Percentiles rank a stretch among this genome's conserved stretches.
These are phyloP conservation scores for Theretra japonica DNA, from an alignment of 2,888 invertebrate species.

Conservation along the genomic window DNA sequence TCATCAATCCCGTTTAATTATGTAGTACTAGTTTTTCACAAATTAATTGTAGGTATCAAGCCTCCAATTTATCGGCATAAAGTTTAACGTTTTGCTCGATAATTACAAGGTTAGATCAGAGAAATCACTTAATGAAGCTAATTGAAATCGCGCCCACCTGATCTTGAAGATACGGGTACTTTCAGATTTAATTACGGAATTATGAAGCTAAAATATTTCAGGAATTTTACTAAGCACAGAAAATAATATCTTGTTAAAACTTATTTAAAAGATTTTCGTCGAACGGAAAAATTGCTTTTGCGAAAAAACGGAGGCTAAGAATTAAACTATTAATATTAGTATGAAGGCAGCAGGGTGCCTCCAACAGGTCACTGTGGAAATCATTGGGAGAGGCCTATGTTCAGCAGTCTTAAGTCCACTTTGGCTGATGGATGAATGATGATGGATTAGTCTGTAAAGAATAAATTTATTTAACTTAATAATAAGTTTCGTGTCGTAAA, in stretches of 20 bases:
- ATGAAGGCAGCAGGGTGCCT: too few species aligned
- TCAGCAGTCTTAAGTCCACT: too few species aligned
- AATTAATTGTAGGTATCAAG: background rate
- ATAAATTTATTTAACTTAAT: too few species aligned
- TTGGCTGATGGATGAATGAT: too few species aligned
- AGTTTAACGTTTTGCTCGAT: background rate
- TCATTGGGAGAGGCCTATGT: too few species aligned
- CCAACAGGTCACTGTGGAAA: too few species aligned
- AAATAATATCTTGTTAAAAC: background rate
- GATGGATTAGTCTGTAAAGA: too few species aligned
- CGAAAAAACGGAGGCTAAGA: background rate
- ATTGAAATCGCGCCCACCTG: slow-evolving; percentile 26
- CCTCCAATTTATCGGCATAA: background rate
- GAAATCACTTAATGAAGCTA: slow-evolving; percentile 20
- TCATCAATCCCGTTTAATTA: background rate
- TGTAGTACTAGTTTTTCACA: background rate
- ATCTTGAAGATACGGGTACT: slow-evolving; percentile 7
- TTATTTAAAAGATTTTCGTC: background rate
- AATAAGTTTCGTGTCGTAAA: too few species aligned
- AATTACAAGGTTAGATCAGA: slow-evolving; percentile 21
- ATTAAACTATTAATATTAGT: too few species aligned
- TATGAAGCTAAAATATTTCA: slow-evolving; percentile 19
- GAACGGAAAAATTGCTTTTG: background rate
- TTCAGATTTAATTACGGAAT: slow-evolving; percentile 23
- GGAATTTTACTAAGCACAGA: background rate